Percentiles rank a stretch among this genome's conserved stretches.
phyloP scores from a whole-genome alignment of 2,797 vertebrate species.

The Coilia nasus region DNA sequence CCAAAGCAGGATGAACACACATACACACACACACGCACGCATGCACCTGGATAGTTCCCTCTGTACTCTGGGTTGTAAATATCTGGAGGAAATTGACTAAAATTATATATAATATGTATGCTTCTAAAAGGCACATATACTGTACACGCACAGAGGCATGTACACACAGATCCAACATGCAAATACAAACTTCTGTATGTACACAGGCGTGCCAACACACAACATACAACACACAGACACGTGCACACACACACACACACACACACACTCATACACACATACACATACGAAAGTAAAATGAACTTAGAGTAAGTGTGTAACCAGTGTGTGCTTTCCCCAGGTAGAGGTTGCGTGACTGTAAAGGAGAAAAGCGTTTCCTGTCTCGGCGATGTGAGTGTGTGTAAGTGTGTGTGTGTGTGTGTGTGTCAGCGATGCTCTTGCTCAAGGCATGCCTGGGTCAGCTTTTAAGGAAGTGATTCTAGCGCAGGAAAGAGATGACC shows the following conservation, averaged over 20 bases:
- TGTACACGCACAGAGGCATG: background rate
- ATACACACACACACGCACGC: too few relatives aligned
- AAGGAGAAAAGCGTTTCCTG: background rate
- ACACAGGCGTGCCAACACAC: too few relatives aligned
- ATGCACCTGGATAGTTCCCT: too few relatives aligned
- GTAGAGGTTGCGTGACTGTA: background rate
- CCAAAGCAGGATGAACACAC: too few relatives aligned
- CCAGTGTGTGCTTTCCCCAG: background rate
- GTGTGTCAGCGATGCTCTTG: background rate
- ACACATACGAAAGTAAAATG: too few relatives aligned
- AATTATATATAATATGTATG: too few relatives aligned
- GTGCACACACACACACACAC: background rate
- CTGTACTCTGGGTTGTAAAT: too few relatives aligned
- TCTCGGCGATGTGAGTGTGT: background rate
- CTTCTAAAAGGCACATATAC: too few relatives aligned
- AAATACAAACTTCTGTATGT: too few relatives aligned
- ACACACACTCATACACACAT: background rate
- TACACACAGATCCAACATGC: too few relatives aligned
- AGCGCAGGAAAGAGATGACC: background rate
- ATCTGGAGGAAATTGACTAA: too few relatives aligned
- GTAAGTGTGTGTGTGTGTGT: background rate
- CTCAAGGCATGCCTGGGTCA: background rate
- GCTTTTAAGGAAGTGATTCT: background rate
- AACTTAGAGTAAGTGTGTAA: too few relatives aligned
- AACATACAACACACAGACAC: background rate